phyloP scores from a whole-genome alignment of 2,797 vertebrate genomes.

The Microhierax caerulescens region DNA sequence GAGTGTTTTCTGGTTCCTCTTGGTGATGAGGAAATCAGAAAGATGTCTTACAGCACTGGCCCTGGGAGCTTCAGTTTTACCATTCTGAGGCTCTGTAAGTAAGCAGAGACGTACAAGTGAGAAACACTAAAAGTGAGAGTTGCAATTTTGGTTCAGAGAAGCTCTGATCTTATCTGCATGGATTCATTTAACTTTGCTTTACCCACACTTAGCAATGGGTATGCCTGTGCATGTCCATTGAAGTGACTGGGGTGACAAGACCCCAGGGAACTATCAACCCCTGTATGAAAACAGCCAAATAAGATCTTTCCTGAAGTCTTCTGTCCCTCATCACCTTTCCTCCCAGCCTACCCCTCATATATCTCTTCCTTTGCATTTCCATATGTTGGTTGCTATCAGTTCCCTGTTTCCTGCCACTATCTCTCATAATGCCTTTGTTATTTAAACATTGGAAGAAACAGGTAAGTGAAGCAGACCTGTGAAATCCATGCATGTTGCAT shows the following conservation, averaged over 20 bases:
- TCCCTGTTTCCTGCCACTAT: background rate
- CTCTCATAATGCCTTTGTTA: background rate
- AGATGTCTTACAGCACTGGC: background rate
- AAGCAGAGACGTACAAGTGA: background rate
- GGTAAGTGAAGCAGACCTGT: background rate
- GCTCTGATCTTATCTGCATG: background rate
- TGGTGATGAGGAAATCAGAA: background rate
- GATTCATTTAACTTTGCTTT: background rate
- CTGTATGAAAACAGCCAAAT: background rate
- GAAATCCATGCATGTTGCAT: accelerated
- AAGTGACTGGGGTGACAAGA: background rate
- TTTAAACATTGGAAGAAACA: background rate
- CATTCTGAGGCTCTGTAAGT: background rate
- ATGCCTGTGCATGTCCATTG: background rate
- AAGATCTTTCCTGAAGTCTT: background rate
- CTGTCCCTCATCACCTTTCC: background rate
- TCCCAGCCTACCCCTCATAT: background rate
- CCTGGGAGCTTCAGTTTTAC: background rate
- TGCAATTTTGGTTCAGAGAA: background rate
- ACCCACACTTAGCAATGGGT: background rate
- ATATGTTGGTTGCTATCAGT: background rate
- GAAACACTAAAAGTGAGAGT: background rate
- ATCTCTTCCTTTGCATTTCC: background rate
- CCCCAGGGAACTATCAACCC: background rate
- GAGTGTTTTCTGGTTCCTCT: background rate